Percentiles rank a stretch among this genome's conserved stretches.
These are phyloP conservation scores for Chiroxiphia lanceolata DNA, from an alignment of 2,797 vertebrate species.

Conservation along the genomic window DNA sequence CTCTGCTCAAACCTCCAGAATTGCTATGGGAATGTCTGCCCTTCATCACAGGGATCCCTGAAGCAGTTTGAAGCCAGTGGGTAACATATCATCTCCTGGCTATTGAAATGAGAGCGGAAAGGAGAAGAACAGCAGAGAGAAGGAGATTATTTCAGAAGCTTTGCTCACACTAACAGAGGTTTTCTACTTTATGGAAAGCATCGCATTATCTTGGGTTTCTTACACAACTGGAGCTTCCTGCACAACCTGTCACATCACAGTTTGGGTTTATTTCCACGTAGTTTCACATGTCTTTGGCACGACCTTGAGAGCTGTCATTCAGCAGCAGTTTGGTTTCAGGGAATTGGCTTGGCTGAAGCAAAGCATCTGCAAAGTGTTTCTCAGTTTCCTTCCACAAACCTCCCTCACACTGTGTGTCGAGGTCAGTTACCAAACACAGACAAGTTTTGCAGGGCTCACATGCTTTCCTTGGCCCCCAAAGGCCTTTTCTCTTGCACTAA, in stretches of 20 bases:
- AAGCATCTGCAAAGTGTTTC: background rate
- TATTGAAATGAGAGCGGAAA: background rate
- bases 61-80: background rate
- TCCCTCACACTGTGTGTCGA: background rate
- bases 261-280: background rate
- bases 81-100: background rate
- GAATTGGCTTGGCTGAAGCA: background rate
- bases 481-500: background rate
- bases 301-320: background rate
- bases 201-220: fast-evolving
- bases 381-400: background rate
- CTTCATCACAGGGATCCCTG: background rate
- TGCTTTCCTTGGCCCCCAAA: fast-evolving
- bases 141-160: background rate
- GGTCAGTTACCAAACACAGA: background rate
- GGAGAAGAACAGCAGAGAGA: background rate
- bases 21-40: background rate
- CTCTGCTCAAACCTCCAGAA: background rate
- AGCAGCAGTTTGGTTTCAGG: background rate
- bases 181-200: background rate
- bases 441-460: background rate
- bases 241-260: background rate
- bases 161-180: background rate
- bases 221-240: background rate
- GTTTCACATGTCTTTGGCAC: background rate